Conservation (phyloP, 1,140 invertebrate genomes). For the Diorhabda sublineata region DNA sequence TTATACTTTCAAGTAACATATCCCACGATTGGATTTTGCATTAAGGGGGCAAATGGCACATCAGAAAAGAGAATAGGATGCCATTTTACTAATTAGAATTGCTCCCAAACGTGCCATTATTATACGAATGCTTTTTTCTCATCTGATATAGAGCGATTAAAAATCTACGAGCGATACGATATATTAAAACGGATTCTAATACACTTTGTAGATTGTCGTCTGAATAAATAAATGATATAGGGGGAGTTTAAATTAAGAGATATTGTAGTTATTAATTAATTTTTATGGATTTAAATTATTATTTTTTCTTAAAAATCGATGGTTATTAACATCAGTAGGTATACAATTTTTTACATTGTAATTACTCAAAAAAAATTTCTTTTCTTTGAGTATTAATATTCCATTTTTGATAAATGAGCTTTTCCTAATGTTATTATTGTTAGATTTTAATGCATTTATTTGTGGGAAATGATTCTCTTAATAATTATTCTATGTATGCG, state of each 20-base stretch:
- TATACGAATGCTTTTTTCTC: slow-evolving; percentile 25
- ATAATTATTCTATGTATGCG: no score
- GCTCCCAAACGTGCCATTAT: slow-evolving; percentile 30
- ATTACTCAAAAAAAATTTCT: no score
- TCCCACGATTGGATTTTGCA: slow-evolving; percentile 21
- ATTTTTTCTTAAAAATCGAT: no score
- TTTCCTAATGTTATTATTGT: no score
- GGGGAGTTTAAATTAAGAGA: not conserved
- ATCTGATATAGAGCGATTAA: slow-evolving; percentile 30
- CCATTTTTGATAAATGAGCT: no score
- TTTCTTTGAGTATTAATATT: no score
- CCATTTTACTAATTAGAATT: slow-evolving; percentile 34
- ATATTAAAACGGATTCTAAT: slow-evolving; percentile 21
- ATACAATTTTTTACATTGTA: no score
- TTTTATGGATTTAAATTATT: no score
- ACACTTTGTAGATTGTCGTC: slow-evolving; percentile 1
- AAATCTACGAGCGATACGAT: slow-evolving; percentile 20
- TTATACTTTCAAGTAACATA: slow-evolving; percentile 9
- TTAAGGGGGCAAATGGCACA: slow-evolving; percentile 28
- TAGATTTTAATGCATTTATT: no score
- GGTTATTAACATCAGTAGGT: no score
- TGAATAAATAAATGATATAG: not conserved
- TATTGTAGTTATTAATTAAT: no score
- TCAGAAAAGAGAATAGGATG: slow-evolving; percentile 32
- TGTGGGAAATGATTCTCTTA: no score